Percentiles rank a stretch among this genome's conserved stretches.
Evolutionary conservation across 2,113 vertebrate genomes (phyloP).

Genomic region (Cryptotis parvus): DNA sequence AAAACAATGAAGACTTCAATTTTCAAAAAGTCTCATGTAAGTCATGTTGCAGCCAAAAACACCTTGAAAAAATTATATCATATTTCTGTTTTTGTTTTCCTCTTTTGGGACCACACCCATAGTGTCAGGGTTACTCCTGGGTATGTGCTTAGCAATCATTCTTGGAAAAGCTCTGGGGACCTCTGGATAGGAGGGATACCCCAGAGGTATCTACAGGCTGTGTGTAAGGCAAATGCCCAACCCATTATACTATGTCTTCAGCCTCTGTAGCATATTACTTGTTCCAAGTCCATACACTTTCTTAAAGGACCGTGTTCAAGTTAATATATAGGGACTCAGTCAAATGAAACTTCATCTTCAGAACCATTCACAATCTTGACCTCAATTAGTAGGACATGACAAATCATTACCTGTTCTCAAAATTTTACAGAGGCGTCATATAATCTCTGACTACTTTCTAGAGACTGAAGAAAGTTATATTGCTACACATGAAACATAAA

Average conservation of each 20-base stretch:
- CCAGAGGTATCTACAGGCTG: too few species aligned
- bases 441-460: neutral
- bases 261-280: neutral
- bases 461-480: neutral
- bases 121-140: too few species aligned
- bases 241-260: too few species aligned
- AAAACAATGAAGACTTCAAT: neutral
- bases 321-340: neutral
- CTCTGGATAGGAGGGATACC: too few species aligned
- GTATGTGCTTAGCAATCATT: too few species aligned
- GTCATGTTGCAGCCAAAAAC: neutral
- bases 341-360: neutral
- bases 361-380: neutral
- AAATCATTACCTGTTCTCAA: neutral
- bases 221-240: too few species aligned
- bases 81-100: too few species aligned
- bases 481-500: neutral
- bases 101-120: too few species aligned
- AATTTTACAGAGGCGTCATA: neutral
- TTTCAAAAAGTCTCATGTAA: neutral
- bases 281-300: neutral
- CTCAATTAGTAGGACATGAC: neutral
- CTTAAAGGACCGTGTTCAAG: neutral
- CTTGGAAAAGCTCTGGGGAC: too few species aligned
- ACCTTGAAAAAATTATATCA: too few species aligned